Conservation (phyloP, 2,888 invertebrate genomes). For the Drosophila niveifrons region DNA sequence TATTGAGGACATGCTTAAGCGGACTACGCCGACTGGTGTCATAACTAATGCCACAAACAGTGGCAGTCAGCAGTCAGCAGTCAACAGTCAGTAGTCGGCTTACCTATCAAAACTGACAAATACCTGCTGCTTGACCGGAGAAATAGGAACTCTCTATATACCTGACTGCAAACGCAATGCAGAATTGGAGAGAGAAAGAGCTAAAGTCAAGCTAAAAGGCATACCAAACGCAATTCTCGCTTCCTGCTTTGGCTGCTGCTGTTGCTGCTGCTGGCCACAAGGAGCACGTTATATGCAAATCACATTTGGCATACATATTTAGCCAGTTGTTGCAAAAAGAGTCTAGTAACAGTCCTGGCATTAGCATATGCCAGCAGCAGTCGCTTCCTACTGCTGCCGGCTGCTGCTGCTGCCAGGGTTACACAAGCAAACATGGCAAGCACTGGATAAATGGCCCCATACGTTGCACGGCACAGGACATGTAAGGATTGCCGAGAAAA, state of each 20-base stretch:
- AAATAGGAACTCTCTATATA: constrained; percentile 33
- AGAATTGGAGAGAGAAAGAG: constrained; percentile 37
- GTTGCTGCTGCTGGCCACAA: constrained; percentile 4
- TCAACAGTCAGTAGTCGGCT: constrained; percentile 5
- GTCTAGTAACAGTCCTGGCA: constrained; percentile 54
- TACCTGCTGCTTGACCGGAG: constrained; percentile 35
- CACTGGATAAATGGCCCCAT: constrained; percentile 37
- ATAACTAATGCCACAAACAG: constrained; percentile 33
- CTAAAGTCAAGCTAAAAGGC: constrained; percentile 57
- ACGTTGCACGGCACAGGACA: constrained; percentile 15
- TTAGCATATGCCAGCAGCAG: constrained; percentile 72
- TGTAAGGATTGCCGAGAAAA: constrained; percentile 34
- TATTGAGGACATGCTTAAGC: constrained; percentile 5
- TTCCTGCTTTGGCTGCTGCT: neutral
- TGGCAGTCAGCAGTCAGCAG: constrained; percentile 11
- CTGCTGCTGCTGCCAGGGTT: constrained; percentile 20
- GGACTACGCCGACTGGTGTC: constrained; percentile 38
- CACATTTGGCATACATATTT: constrained; percentile 79
- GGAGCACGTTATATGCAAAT: constrained; percentile 76
- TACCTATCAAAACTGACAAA: constrained; percentile 59
- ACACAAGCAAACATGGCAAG: constrained; percentile 47
- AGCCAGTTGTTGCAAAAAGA: constrained; percentile 64
- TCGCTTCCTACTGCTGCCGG: constrained; percentile 10
- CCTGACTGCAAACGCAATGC: constrained; percentile 50
- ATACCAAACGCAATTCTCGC: constrained; percentile 51